Evolutionary conservation across 37 sponge, comb jelly and placozoan species (phyloP).

Genomic region (Aplysina aerophoba): DNA sequence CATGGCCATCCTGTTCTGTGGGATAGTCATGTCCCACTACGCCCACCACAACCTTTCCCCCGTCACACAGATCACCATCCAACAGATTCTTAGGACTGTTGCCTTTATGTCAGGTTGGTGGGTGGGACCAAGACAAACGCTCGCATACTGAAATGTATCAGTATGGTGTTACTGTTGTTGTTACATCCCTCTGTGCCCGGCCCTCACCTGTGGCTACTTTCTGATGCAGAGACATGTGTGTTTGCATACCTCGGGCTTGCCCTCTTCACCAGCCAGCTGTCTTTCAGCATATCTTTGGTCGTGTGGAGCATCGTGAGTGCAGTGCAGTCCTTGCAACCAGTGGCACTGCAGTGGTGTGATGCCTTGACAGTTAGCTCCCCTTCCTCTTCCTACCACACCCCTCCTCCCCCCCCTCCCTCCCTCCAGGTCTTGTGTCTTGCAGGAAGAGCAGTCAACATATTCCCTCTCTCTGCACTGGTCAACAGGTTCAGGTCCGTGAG

Average conservation of each 20-base stretch:
- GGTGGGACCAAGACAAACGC: not conserved
- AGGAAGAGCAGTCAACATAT: conserved; percentile 91
- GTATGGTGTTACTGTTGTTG: not conserved
- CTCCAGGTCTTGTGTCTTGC: conserved; percentile 74
- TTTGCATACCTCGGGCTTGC: conserved; percentile 95
- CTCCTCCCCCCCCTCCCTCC: not conserved
- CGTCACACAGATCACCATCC: conserved; percentile 89
- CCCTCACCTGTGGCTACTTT: not conserved
- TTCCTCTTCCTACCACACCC: too few relatives aligned
- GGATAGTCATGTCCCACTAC: conserved; percentile 97
- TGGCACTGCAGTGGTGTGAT: too few relatives aligned
- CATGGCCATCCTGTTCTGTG: conserved; percentile 93
- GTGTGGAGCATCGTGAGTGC: conserved; percentile 89
- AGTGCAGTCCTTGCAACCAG: too few relatives aligned
- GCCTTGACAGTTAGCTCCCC: too few relatives aligned
- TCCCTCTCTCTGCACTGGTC: conserved; percentile 78
- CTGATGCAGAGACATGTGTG: conserved; percentile 85
- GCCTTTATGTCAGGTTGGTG: conserved; percentile 87
- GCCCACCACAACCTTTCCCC: conserved; percentile 94
- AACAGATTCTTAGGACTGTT: conserved; percentile 82
- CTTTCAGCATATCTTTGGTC: conserved; percentile 74
- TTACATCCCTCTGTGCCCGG: not conserved
- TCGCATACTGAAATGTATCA: too few relatives aligned
- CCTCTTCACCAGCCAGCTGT: conserved; percentile 82
- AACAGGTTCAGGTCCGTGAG: conserved; percentile 81